Percentiles rank a stretch among this genome's conserved stretches.
Conservation (phyloP, 2,797 vertebrate genomes). For the Siniperca undulata region DNA sequence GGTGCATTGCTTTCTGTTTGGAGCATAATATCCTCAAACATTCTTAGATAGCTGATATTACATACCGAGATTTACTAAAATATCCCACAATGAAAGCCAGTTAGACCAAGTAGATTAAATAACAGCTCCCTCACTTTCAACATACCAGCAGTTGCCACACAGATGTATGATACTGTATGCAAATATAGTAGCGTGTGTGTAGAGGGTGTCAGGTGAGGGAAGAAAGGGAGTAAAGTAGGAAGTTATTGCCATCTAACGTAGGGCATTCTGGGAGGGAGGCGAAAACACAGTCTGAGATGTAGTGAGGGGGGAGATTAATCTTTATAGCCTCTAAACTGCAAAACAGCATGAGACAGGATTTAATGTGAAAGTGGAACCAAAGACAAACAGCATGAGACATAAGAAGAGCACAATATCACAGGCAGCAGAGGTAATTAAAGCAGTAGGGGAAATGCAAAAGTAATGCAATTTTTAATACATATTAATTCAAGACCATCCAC, state of each 20-base stretch:
- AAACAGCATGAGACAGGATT: slow-evolving; percentile 56
- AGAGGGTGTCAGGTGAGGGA: slow-evolving; percentile 15
- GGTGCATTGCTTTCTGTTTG: slow-evolving; percentile 23
- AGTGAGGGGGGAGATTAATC: slow-evolving; percentile 35
- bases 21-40: slow-evolving; percentile 25
- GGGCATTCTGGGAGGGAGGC: slow-evolving; percentile 19
- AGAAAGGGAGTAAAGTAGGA: slow-evolving; percentile 25
- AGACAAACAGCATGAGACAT: slow-evolving; percentile 13
- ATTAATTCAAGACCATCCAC: background rate
- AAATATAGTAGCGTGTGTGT: too few species aligned
- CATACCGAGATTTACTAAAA: slow-evolving; percentile 28
- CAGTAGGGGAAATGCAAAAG: background rate
- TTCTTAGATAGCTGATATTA: slow-evolving; percentile 43
- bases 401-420: background rate
- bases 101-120: slow-evolving; percentile 56
- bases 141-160: slow-evolving; percentile 11
- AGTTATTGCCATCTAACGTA: slow-evolving; percentile 1
- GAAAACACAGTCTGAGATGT: slow-evolving; percentile 6
- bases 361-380: slow-evolving; percentile 57
- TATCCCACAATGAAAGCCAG: slow-evolving; percentile 42
- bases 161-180: background rate
- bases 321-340: slow-evolving; percentile 31
- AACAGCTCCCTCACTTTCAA: slow-evolving; percentile 21
- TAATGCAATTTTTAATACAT: background rate
- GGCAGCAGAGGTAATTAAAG: background rate